Conservation (phyloP, 2,113 vertebrate genomes). For the Falco punctatus region DNA sequence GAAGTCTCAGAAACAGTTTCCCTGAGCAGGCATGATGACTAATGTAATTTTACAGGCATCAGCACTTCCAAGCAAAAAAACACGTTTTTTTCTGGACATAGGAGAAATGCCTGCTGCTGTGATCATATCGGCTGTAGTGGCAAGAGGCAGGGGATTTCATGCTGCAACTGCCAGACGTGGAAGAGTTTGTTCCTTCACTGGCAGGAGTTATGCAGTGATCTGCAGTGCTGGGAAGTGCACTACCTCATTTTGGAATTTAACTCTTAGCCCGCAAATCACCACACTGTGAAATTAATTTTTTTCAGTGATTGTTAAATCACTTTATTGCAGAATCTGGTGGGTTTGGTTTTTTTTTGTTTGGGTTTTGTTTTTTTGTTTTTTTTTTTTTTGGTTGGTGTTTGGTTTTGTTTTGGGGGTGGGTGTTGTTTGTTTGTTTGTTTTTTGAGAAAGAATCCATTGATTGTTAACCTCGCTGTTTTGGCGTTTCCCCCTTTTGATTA, state of each 20-base stretch:
- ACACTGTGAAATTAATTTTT: neutral
- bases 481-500: neutral
- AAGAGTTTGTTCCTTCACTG: slow-evolving; percentile 49
- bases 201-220: slow-evolving; percentile 33
- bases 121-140: slow-evolving; percentile 25
- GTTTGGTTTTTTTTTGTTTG: too few species aligned
- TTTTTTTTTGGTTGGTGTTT: neutral
- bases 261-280: neutral
- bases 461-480: neutral
- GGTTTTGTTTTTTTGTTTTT: too few species aligned
- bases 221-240: slow-evolving; percentile 17
- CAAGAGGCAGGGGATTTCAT: slow-evolving; percentile 27
- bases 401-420: too few species aligned
- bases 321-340: neutral
- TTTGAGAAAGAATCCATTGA: neutral
- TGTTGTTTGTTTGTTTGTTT: too few species aligned
- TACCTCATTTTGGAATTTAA: slow-evolving; percentile 57
- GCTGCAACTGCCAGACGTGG: slow-evolving; percentile 10
- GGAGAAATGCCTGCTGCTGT: slow-evolving; percentile 11
- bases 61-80: neutral
- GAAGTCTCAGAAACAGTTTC: neutral
- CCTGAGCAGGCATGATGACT: slow-evolving; percentile 9
- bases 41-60: slow-evolving; percentile 1
- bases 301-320: neutral
- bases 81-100: neutral